These are phyloP conservation scores for Pachycephala philippinensis DNA, from an alignment of 2,113 vertebrate genomes.

Conservation along the genomic window DNA sequence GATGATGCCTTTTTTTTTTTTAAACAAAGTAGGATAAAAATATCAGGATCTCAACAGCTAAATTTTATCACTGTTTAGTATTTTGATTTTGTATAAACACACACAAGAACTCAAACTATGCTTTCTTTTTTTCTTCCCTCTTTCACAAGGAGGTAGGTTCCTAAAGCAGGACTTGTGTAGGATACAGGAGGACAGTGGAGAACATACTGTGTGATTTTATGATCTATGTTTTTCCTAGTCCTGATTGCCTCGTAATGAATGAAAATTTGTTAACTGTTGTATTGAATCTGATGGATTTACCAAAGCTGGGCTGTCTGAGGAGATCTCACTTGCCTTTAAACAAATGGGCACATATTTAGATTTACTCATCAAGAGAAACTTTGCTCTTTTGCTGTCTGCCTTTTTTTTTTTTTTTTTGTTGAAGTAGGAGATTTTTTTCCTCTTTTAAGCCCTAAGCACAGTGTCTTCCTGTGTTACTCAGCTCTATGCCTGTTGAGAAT, in stretches of 20 bases:
- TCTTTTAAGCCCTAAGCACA: background rate
- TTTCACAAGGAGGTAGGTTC: background rate
- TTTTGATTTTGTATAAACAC: background rate
- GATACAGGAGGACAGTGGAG: background rate
- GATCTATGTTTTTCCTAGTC: background rate
- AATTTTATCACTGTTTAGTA: background rate
- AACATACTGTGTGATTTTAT: background rate
- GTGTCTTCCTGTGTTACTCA: background rate
- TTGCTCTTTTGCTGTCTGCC: background rate
- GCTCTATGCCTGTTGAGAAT: background rate
- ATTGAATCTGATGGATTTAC: background rate
- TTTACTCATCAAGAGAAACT: background rate
- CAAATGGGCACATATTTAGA: background rate
- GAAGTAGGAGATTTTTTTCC: background rate
- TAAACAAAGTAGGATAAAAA: background rate
- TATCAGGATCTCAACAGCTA: background rate
- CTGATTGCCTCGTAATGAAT: background rate
- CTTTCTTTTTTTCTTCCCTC: fast-evolving
- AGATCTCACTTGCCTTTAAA: background rate
- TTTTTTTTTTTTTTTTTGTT: background rate
- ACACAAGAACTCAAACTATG: background rate
- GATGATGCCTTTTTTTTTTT: background rate
- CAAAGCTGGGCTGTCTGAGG: background rate
- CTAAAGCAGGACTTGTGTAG: background rate
- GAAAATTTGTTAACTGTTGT: background rate